Percentiles rank a stretch among this genome's conserved stretches.
Evolutionary conservation across 2,888 invertebrate genomes (phyloP).

Genomic region (Metopia argyrocephala): DNA sequence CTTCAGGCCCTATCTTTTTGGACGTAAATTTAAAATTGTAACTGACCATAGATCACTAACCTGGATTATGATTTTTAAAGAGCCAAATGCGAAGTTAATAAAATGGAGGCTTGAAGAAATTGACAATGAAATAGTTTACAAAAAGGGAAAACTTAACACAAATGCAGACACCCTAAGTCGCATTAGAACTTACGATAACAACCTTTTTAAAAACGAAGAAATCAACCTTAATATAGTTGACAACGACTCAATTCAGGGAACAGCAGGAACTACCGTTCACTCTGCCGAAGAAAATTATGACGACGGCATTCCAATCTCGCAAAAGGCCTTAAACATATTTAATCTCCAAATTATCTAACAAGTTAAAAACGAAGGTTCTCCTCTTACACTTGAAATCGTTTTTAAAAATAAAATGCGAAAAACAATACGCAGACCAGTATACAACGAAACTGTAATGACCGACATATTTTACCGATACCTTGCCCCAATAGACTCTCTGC

Average conservation of each 20-base stretch:
- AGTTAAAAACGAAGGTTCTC: constrained; percentile 33
- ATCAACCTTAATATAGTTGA: constrained; percentile 45
- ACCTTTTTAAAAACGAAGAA: not conserved
- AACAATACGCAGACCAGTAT: too few species aligned
- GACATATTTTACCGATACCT: too few species aligned
- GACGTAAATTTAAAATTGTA: constrained; percentile 1
- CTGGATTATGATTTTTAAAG: constrained; percentile 11
- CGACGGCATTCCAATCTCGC: constrained; percentile 65
- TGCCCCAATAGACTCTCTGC: constrained; percentile 12
- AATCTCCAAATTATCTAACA: constrained; percentile 60
- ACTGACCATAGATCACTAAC: constrained; percentile 15
- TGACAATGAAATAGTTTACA: constrained; percentile 66
- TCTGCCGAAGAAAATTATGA: constrained; percentile 58
- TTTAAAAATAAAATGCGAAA: constrained; percentile 61
- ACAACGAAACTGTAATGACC: too few species aligned
- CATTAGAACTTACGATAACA: constrained; percentile 41
- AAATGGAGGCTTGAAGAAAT: constrained; percentile 36
- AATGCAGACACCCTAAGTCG: constrained; percentile 64
- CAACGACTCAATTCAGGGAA: constrained; percentile 24
- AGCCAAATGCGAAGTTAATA: constrained; percentile 8
- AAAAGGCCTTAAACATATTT: constrained; percentile 65
- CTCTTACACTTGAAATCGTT: constrained; percentile 25
- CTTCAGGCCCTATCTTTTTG: constrained; percentile 14
- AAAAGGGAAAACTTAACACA: constrained; percentile 63
- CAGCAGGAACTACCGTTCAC: constrained; percentile 46